Base-by-base conservation (phyloP, 2,888 invertebrate species). In the Cantharis nigra region DNA sequence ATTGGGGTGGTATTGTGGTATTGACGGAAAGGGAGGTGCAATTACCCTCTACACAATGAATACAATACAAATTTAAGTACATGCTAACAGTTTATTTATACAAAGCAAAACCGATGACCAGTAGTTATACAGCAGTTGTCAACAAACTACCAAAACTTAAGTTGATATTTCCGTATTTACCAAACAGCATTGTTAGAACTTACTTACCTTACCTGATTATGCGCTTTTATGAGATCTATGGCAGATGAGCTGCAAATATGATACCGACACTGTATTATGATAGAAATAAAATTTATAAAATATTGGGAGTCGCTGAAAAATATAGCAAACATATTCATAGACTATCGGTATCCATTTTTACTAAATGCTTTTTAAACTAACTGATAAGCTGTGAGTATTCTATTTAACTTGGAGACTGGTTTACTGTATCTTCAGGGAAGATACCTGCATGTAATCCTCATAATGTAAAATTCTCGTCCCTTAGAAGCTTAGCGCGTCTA, bases 381-480 rank as follows among this genome's bases (percentile, higher is more conserved):
- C 83, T 83, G 87, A 87, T 88, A 88, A 88, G 88, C 87, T 83
- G 85, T 83, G 84, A 84, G 82, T 85, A 86, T 87, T 87, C 87
- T 87, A 86, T 87, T 85, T 86, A 87, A 85, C 82, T 82, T 81
- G 82, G 82, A 79, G 77, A 75, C 77, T 75, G 67, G 65, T 49
- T 49, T 49, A 49, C 75, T 77, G 30, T 76, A 71, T 77, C 72
- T 71, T 65, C 70, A 63, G 67, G 49, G 72, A 65, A 78, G 78
- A 78, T 80, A 80, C 78, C 80, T 78, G 76, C 80, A 80, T 82
- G 86, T 88, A 88, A 88, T 88, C 88, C 88, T 82, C 83, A 86
- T 87, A 88, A 88, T 88, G 88, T 88, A 87, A 87, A 88, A 88
- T 84, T 86, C 87, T 85, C 82, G 87, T 88, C 81, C 87, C 86